Conservation (phyloP, 2,113 vertebrate genomes). For the Aix galericulata region DNA sequence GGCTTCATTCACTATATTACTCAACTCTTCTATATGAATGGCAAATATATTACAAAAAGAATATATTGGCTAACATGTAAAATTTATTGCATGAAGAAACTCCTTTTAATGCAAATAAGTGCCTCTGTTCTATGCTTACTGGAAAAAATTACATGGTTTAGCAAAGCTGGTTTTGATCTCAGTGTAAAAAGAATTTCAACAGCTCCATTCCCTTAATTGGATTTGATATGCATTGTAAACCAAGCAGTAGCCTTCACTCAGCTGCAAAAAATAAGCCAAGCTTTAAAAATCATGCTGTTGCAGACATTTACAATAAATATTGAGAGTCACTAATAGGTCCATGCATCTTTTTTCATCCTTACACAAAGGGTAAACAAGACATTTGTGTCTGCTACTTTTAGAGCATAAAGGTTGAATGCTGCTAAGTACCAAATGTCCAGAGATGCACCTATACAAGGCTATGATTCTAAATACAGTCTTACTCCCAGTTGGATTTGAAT, state of each 20-base stretch:
- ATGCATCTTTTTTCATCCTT: background rate
- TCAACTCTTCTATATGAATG: slow-evolving; percentile 1
- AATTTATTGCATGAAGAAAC: slow-evolving; percentile 32
- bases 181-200: slow-evolving; percentile 68
- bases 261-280: slow-evolving; percentile 58
- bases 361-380: background rate
- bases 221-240: slow-evolving; percentile 76
- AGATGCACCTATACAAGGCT: background rate
- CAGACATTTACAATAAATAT: background rate
- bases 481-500: background rate
- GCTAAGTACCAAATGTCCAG: background rate
- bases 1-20: slow-evolving; percentile 24
- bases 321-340: background rate
- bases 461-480: background rate
- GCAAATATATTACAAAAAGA: slow-evolving; percentile 21
- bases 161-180: slow-evolving; percentile 71
- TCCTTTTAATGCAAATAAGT: slow-evolving; percentile 47
- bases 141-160: slow-evolving; percentile 75
- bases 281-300: slow-evolving; percentile 57
- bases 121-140: slow-evolving; percentile 52
- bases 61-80: slow-evolving; percentile 34
- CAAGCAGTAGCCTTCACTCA: slow-evolving; percentile 63
- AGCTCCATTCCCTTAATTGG: slow-evolving; percentile 71
- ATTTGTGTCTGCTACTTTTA: background rate
- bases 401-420: background rate